Percentiles rank a stretch among this genome's conserved stretches.
Evolutionary conservation across 2,113 vertebrate species (phyloP).

Genomic region (Telmatochromis bifrenatus): DNA sequence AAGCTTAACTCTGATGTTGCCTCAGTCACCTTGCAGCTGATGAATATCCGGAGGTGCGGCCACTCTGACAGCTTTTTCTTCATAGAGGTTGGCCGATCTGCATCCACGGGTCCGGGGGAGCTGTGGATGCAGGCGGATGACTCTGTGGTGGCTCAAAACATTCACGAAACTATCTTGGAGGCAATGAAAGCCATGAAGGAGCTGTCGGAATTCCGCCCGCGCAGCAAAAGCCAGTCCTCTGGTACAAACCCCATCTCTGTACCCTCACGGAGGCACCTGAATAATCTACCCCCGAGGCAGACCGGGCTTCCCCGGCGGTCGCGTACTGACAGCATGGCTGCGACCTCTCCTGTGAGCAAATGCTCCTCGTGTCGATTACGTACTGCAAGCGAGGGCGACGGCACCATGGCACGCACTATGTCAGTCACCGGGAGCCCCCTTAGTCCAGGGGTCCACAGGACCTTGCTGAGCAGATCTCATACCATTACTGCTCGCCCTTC

Average conservation of each 20-base stretch:
- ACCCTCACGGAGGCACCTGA: constrained; percentile 75
- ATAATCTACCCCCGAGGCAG: constrained; percentile 80
- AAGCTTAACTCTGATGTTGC: constrained; percentile 89
- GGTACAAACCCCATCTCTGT: constrained; percentile 77
- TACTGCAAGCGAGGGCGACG: constrained; percentile 82
- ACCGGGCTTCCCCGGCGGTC: constrained; percentile 77
- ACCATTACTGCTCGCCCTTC: constrained; percentile 71
- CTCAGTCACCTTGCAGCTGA: constrained; percentile 89
- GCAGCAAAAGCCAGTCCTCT: constrained; percentile 97
- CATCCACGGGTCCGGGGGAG: constrained; percentile 93
- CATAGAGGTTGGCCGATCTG: constrained; percentile 94
- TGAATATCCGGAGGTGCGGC: constrained; percentile 95
- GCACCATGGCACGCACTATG: constrained; percentile 73
- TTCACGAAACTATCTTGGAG: constrained; percentile 95
- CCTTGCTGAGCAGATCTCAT: constrained; percentile 83
- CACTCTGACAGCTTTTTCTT: constrained; percentile 99
- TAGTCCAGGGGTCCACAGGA: constrained; percentile 79
- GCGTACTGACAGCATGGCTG: constrained; percentile 80
- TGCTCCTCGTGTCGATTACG: constrained; percentile 76
- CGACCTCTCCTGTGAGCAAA: constrained; percentile 70
- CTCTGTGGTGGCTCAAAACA: constrained; percentile 96
- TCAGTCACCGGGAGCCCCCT: constrained; percentile 83
- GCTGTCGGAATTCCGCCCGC: constrained; percentile 90
- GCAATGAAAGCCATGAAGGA: constrained; percentile 98
- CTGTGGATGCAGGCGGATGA: constrained; percentile 98